These are phyloP conservation scores for Spea bombifrons DNA, from an alignment of 2,113 vertebrate species.

Conservation along the genomic window DNA sequence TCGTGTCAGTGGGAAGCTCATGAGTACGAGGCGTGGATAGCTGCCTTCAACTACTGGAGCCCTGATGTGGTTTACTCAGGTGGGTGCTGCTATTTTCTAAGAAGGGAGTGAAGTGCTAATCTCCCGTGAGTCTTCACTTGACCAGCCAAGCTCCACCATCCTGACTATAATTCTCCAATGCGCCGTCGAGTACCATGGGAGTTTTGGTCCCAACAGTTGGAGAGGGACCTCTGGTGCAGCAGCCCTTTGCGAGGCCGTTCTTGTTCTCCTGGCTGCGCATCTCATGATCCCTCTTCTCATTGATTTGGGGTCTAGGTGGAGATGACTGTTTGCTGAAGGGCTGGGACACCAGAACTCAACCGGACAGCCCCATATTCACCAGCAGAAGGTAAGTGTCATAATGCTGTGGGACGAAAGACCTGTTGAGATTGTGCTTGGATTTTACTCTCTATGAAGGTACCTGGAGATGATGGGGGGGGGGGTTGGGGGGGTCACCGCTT, in stretches of 20 bases:
- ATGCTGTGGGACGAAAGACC: rapidly evolving
- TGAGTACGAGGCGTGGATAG: constrained; percentile 89
- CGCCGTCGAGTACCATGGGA: no score
- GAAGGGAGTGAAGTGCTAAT: neutral
- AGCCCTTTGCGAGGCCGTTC: no score
- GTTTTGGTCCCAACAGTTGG: no score
- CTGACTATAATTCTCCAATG: no score
- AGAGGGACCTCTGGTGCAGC: no score
- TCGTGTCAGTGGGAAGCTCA: constrained; percentile 86
- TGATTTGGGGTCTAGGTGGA: constrained; percentile 69
- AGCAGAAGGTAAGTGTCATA: constrained; percentile 70
- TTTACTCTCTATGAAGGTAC: no score
- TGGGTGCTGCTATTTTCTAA: constrained; percentile 53
- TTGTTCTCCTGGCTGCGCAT: no score
- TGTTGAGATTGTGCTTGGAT: no score
- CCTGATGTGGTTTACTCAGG: constrained; percentile 84
- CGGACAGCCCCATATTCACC: constrained; percentile 68
- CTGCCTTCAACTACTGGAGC: constrained; percentile 95
- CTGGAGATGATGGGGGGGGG: neutral
- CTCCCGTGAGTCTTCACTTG: no score
- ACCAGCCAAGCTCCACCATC: no score
- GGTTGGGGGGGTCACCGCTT: rapidly evolving
- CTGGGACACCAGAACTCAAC: constrained; percentile 80
- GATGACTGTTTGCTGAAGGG: constrained; percentile 89
- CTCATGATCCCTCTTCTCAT: no score